These are phyloP conservation scores for Lamellibrachia satsuma DNA, from an alignment of 2,888 invertebrate genomes.

Conservation along the genomic window DNA sequence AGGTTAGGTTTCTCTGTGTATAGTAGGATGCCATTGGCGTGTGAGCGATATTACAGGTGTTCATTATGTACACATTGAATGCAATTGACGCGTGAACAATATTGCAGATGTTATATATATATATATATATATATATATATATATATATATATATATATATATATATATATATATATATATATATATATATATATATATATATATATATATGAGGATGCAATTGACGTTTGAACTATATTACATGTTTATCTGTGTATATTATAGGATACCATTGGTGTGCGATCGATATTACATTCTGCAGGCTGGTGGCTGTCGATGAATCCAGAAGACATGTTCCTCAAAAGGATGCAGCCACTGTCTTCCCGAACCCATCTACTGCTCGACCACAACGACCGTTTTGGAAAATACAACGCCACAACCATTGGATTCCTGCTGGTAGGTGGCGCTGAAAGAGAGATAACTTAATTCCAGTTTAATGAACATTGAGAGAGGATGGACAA, in stretches of 20 bases:
- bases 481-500: background rate
- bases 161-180: too few relatives aligned
- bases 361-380: slow-evolving; percentile 44
- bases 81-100: slow-evolving; percentile 27
- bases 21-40: background rate
- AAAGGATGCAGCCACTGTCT: slow-evolving; percentile 49
- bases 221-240: background rate
- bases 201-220: too few relatives aligned
- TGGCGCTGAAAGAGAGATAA: background rate
- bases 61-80: slow-evolving; percentile 42
- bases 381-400: slow-evolving; percentile 51
- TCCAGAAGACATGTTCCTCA: slow-evolving; percentile 53
- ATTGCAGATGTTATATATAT: background rate
- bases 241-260: background rate
- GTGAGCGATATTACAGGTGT: slow-evolving; percentile 8
- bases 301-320: slow-evolving; percentile 61
- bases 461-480: background rate
- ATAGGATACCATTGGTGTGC: background rate
- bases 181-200: too few relatives aligned
- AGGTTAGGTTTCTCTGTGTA: background rate
- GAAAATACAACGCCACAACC: slow-evolving; percentile 48
- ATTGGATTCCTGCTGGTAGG: slow-evolving; percentile 54
- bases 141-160: too few relatives aligned
- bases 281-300: slow-evolving; percentile 32
- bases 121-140: background rate